Base-by-base conservation (phyloP, 2,113 vertebrate genomes). In the Sphyrna mokarran region DNA sequence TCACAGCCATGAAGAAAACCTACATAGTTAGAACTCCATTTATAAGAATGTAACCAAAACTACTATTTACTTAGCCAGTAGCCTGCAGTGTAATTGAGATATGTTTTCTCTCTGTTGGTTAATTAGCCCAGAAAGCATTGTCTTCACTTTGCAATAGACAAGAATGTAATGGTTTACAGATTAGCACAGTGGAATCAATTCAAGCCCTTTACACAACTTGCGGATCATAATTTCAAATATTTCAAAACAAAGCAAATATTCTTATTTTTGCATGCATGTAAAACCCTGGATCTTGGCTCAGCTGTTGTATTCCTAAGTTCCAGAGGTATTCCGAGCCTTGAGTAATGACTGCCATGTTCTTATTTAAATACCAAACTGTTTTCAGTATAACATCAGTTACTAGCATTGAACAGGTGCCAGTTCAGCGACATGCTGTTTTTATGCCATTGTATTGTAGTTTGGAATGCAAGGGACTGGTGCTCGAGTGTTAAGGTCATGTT, bases 281-380 rank as follows among this genome's bases (percentile, higher is more conserved):
- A 90, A 90, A n/a, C 11, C n/a, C 58, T 29, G 48, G 5, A 8
- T 61, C 29, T 90, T 68, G 37, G 66, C 91, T 43, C 37, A 43
- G 37, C 22, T 8, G 29, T 90, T 29, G 3, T 48, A 33, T 37
- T 70, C 26, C 68, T 33, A 68, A 48, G 40, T 94, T 94, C n/a
- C 37, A 94, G 40, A 43, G 91, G 23, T 23, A 22, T 40, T 94
- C n/a, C 70, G 37, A 70, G 18, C 29, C 14, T 70, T 94, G 37
- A 94, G 63, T 94, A 94, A 94, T 69, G 69, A 40, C 66, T 94
- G 20, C 20, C 63, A 70, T 70, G 37, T 69, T 94, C 66, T 40
- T 94, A 69, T 43, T 90, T 43, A 94, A 94, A 94, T 7, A 37
- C 63, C 48, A 22, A 94, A 94, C 63, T 94, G 91, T 70, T 94